These are phyloP conservation scores for Meiosimyza platycephala DNA, from an alignment of 2,888 invertebrate species.

Conservation along the genomic window DNA sequence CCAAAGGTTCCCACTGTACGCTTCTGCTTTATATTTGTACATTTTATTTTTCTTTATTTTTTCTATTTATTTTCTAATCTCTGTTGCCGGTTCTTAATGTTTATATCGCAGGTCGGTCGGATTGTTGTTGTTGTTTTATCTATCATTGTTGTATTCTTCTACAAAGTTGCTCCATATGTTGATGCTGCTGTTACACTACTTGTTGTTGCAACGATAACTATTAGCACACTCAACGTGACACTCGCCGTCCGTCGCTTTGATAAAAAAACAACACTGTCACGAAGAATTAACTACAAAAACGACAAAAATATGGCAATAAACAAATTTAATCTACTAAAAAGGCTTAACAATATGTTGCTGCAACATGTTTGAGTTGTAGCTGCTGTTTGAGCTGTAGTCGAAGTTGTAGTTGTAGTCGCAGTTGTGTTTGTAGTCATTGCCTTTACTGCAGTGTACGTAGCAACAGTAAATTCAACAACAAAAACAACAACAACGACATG, in stretches of 20 bases:
- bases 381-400: not conserved
- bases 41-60: not conserved
- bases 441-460: too few species aligned
- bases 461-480: not conserved
- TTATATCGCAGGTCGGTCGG: too few species aligned
- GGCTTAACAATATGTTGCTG: constrained; percentile 3
- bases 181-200: constrained; percentile 4
- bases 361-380: constrained; percentile 1
- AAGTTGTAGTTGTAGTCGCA: not conserved
- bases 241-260: not conserved
- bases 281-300: not conserved
- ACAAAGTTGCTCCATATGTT: not conserved
- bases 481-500: not conserved
- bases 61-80: constrained; percentile 4
- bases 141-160: constrained; percentile 4
- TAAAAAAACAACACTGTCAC: not conserved
- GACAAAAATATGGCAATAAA: not conserved
- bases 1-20: not conserved
- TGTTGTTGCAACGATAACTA: not conserved
- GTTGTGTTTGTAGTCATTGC: too few species aligned
- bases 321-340: too few species aligned
- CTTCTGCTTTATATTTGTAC: not conserved
- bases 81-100: constrained; percentile 1
- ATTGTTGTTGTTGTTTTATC: not conserved
- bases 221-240: not conserved